A percentile compares a stretch with the other conserved stretches of the same genome.
These are phyloP conservation scores for Xanthia togata DNA, from an alignment of 2,888 invertebrate species.

Conservation along the genomic window DNA sequence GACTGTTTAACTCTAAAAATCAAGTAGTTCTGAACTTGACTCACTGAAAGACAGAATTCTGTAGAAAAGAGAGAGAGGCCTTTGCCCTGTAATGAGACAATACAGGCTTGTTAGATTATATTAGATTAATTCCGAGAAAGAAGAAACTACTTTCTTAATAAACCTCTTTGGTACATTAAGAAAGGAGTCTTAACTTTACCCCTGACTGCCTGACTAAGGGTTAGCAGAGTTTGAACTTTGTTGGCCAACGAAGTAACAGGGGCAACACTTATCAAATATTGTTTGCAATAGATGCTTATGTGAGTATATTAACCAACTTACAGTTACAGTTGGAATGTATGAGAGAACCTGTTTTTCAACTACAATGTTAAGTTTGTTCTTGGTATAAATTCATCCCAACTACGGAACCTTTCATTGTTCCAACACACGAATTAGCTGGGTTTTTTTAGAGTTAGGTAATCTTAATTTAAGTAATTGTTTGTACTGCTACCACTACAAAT, in stretches of 20 bases:
- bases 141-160: background rate
- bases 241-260: background rate
- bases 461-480: background rate
- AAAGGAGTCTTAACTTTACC: slow-evolving; percentile 9
- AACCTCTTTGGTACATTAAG: background rate
- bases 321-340: too few relatives aligned
- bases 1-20: too few relatives aligned
- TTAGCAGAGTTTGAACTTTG: slow-evolving; percentile 1
- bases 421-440: too few relatives aligned
- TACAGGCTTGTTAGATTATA: too few relatives aligned
- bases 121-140: background rate
- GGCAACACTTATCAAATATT: background rate
- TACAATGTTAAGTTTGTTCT: too few relatives aligned
- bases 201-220: background rate
- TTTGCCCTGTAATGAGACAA: background rate
- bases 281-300: background rate
- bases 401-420: too few relatives aligned
- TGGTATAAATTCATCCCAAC: too few relatives aligned
- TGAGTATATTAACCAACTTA: too few relatives aligned
- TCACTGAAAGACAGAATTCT: too few relatives aligned
- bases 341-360: too few relatives aligned
- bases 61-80: background rate
- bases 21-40: too few relatives aligned
- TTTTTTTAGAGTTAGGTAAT: background rate
- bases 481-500: background rate